Evolutionary conservation across 2,113 vertebrate genomes (phyloP).

Genomic region (Corythaixoides concolor): DNA sequence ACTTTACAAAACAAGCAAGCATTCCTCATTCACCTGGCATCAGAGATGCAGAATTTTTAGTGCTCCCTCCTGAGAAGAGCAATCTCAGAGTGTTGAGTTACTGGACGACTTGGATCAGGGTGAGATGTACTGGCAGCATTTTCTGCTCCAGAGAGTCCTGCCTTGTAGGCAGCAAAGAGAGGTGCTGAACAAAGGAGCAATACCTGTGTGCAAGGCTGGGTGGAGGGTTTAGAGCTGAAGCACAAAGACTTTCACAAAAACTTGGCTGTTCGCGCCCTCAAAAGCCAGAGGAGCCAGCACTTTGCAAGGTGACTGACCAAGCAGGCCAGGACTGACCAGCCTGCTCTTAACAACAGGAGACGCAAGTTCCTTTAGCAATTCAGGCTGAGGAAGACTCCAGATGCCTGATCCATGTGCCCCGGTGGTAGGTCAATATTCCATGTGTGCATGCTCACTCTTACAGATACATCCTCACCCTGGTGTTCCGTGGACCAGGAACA

Average conservation of each 20-base stretch:
- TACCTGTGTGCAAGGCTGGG: background rate
- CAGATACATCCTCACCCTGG: background rate
- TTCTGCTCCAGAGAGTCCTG: background rate
- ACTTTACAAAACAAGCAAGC: background rate
- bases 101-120: background rate
- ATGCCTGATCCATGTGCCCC: background rate
- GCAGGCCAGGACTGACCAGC: background rate
- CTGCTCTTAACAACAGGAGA: background rate
- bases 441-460: accelerated
- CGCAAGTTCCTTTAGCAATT: background rate
- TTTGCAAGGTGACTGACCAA: background rate
- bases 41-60: background rate
- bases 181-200: background rate
- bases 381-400: background rate
- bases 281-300: background rate
- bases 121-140: background rate
- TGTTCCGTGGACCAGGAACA: background rate
- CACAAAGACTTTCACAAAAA: background rate
- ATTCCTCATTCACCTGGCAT: background rate
- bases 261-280: background rate
- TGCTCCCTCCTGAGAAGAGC: background rate
- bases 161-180: background rate
- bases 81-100: background rate
- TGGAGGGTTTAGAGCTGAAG: background rate
- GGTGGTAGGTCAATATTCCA: background rate